Conservation (phyloP, 2,113 vertebrate genomes). For the Triplophysa siluroides region DNA sequence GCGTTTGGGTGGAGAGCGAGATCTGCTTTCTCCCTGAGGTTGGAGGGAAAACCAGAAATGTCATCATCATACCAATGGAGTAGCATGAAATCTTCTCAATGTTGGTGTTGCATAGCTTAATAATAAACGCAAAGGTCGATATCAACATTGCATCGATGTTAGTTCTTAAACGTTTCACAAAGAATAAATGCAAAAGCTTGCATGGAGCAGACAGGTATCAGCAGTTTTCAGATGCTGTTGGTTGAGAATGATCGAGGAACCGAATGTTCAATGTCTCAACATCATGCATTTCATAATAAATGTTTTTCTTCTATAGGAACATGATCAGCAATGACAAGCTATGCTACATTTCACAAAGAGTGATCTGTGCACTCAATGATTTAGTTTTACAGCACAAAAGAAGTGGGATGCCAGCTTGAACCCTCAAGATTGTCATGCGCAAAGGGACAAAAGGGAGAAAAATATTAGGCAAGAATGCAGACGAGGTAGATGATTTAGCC, state of each 20-base stretch:
- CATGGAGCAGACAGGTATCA: constrained; percentile 1
- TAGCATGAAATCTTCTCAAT: background rate
- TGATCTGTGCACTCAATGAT: constrained; percentile 30
- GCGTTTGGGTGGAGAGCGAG: constrained; percentile 77
- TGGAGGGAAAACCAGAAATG: constrained; percentile 11
- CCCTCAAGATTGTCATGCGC: constrained; percentile 36
- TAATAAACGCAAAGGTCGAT: background rate
- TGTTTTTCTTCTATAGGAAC: background rate
- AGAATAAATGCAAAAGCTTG: constrained; percentile 13
- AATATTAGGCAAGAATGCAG: constrained; percentile 6
- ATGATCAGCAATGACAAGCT: background rate
- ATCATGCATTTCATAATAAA: background rate
- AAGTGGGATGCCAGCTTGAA: background rate
- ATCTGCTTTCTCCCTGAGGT: constrained; percentile 73
- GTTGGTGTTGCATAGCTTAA: background rate
- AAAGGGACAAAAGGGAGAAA: constrained; percentile 2
- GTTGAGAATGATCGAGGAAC: background rate
- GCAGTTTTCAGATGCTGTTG: background rate
- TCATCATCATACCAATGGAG: background rate
- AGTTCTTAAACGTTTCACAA: background rate
- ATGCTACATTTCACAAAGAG: constrained; percentile 34
- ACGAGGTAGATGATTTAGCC: constrained; percentile 32
- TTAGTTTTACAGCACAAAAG: background rate
- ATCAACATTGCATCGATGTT: background rate
- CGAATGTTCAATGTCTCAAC: constrained; percentile 1